Base-by-base conservation (phyloP, 2,113 vertebrate genomes). In the Phasianus colchicus region DNA sequence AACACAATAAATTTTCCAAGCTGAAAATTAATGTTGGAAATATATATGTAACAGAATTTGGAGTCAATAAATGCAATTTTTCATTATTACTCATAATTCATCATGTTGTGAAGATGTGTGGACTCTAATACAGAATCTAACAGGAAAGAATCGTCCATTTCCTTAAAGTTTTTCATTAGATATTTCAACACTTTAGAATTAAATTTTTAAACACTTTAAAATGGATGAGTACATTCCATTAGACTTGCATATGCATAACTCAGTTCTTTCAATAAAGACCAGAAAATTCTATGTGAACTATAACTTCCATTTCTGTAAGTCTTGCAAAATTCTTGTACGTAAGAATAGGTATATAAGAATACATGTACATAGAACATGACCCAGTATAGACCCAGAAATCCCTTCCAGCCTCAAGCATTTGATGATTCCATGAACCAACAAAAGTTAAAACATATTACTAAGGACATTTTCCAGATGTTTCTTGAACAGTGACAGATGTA, bases 1-100 rank as follows among this genome's bases (percentile, higher is more conserved):
- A 86, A 91, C 70, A 20, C 18, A 60, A 11, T 74, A 83, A 82
- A 50, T 69, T 95, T 96, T 94, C 52, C 82, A 92, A 87, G 77
- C 45, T 92, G 67, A 96, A 96, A 95, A 93, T 91, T 84, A 54
- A 61, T 75, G 30, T 50, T 79, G 61, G 87, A 38, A 38, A 38
- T 38, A 92, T 85, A 91, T 21, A 22, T 22, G 22, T 21, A 76
- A 95, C 76, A 88, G 38, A 89, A 89, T 81, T 79, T 6, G 34
- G n/a, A 92, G 50, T 87, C 73, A 85, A 90, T 93, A 93, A 92
- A 83, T 54, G 27, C 40, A 89, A 71, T 85, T 95, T 96, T 45
- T 92, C 10, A 3, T 78, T 92, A 67, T 78, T 65, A 70, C 94
- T 71, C 79, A 11, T 94, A 93, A 93, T 92, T 96, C 91, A 94